Base-by-base conservation (phyloP, 2,888 invertebrate genomes). In the Mimumesa dahlbomi region DNA sequence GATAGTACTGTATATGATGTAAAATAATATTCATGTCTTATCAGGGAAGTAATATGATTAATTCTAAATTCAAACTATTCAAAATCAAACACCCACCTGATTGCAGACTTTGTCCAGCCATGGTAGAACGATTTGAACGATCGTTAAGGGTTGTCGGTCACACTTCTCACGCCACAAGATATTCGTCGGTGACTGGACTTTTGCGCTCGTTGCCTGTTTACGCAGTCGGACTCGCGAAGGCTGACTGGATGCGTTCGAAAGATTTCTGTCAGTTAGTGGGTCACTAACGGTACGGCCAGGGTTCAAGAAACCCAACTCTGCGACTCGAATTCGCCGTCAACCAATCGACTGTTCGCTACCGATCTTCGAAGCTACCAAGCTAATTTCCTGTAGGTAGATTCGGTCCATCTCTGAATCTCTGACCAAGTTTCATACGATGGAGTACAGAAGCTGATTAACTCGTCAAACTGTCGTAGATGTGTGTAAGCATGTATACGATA, bases 191-290 rank as follows among this genome's bases (percentile, higher is more conserved):
- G 81, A 84, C 82, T 84, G 84, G 67, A 40, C 64, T n/a, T 74
- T 75, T 70, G 64, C 63, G 64, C 61, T 73, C 67, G 45, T 66
- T 36, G 31, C 62, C 38, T 52, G 50, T 43, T 62, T 48, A 50
- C 54, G 52, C 40, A 29, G 54, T 53, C 71, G 46, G 9, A 58
- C 72, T 52, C 72, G 59, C 42, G 67, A 77, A 81, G 79, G 67
- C 72, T 75, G 79, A 79, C 77, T 82, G 77, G 75, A 78, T 68
- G 68, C 73, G 77, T 78, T 71, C 81, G 77, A 77, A 81, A 82
- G 82, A 82, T 82, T 75, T 85, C 83, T 85, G 81, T 86, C 85
- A 83, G 86, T 85, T 87, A 88, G 87, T 89, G 84, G 88, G 89
- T 88, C 89, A 83, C 71, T 88, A 89, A 89, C 89, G 89, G 89